phyloP scores from a whole-genome alignment of 2,797 vertebrate species.

The Hippoglossus hippoglossus region DNA sequence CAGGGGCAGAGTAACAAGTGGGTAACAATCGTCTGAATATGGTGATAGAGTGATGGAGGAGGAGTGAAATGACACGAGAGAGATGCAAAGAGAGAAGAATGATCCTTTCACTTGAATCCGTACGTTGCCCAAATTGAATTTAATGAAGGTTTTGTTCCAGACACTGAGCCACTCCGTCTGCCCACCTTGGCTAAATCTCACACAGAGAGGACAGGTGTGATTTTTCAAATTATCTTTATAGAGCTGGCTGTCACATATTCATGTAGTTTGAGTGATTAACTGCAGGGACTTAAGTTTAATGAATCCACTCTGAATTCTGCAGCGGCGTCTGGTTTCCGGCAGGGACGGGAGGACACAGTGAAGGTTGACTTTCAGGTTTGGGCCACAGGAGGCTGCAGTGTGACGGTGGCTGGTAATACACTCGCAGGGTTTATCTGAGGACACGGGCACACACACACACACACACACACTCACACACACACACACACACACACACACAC shows the following conservation, averaged over 20 bases:
- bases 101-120: slow-evolving; percentile 21
- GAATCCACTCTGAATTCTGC: slow-evolving; percentile 24
- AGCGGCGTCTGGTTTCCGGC: slow-evolving; percentile 12
- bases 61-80: slow-evolving; percentile 28
- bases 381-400: neutral
- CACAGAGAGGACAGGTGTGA: slow-evolving; percentile 45
- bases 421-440: slow-evolving; percentile 10
- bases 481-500: neutral
- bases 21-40: slow-evolving; percentile 2
- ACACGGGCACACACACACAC: neutral
- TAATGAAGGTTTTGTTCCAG: slow-evolving; percentile 65
- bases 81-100: slow-evolving; percentile 36
- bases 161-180: slow-evolving; percentile 52
- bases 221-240: slow-evolving; percentile 55
- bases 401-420: neutral
- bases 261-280: slow-evolving; percentile 34
- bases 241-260: slow-evolving; percentile 35
- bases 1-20: slow-evolving; percentile 5
- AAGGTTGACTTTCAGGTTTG: slow-evolving; percentile 22
- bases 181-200: slow-evolving; percentile 60
- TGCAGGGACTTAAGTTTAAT: slow-evolving; percentile 28
- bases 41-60: slow-evolving; percentile 16
- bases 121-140: slow-evolving; percentile 48
- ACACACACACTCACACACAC: neutral
- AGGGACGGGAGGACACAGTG: neutral